Conservation (phyloP, 1,140 invertebrate genomes). For the Calycopis cecrops region DNA sequence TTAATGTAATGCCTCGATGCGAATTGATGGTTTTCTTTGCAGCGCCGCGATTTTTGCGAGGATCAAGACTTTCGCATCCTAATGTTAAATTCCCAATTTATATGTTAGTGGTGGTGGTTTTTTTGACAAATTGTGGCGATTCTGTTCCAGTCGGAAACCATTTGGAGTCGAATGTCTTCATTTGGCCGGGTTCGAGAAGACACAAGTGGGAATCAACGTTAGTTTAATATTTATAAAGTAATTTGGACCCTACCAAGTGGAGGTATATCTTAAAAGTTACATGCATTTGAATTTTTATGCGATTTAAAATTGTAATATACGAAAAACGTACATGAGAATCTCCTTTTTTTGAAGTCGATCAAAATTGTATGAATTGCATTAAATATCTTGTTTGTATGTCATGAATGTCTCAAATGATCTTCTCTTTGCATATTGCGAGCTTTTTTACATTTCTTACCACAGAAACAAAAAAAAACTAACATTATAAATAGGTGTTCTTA, state of each 20-base stretch:
- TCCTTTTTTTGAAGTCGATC: no score
- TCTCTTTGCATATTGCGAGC: no score
- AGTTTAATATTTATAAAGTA: conserved; percentile 10
- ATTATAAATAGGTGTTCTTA: no score
- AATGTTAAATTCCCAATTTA: conserved; percentile 18
- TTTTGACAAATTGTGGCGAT: conserved; percentile 15
- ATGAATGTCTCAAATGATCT: no score
- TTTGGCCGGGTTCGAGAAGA: not conserved
- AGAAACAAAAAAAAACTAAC: no score
- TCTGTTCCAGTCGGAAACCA: conserved; percentile 1
- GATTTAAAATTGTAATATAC: not conserved
- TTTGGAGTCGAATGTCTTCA: conserved; percentile 15
- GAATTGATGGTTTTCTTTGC: conserved; percentile 31
- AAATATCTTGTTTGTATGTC: no score
- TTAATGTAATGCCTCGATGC: conserved; percentile 24
- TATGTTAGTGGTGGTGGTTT: conserved; percentile 13
- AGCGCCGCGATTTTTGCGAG: conserved; percentile 20
- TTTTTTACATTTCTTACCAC: no score
- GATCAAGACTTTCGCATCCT: conserved; percentile 9
- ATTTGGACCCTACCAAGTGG: not conserved
- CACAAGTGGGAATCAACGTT: conserved; percentile 10
- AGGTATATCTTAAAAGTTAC: not conserved
- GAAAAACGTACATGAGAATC: not conserved
- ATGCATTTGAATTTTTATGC: conserved; percentile 2
- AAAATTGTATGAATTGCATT: no score